Percentiles rank a stretch among this genome's conserved stretches.
Conservation (phyloP, 2,797 vertebrate genomes). For the Coreius guichenoti region DNA sequence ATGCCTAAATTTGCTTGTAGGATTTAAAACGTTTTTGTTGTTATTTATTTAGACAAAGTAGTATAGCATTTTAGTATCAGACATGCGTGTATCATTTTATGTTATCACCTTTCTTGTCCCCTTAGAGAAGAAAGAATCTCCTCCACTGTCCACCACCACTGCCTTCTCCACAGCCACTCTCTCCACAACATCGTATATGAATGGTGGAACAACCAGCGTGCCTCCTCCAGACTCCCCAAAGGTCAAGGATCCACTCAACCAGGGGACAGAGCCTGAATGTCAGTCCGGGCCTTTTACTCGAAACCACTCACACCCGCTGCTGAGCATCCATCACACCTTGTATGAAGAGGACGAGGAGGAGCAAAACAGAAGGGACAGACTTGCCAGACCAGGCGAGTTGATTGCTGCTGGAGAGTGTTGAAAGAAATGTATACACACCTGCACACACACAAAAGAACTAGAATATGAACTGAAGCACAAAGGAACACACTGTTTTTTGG, state of each 20-base stretch:
- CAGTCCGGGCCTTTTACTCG: conserved; percentile 69
- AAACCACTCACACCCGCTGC: conserved; percentile 78
- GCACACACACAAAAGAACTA: conserved; percentile 15
- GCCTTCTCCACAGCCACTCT: conserved; percentile 76
- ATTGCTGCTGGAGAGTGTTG: conserved; percentile 84
- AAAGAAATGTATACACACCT: conserved; percentile 46
- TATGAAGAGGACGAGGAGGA: conserved; percentile 80
- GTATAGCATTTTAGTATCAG: not conserved
- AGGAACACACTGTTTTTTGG: not conserved
- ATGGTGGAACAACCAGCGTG: conserved; percentile 77
- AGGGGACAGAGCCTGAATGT: conserved; percentile 67
- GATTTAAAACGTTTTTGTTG: not conserved
- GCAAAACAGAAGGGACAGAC: conserved; percentile 70
- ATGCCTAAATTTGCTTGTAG: not conserved
- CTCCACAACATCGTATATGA: conserved; percentile 76
- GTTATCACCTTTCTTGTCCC: conserved; percentile 22
- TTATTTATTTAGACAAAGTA: not conserved
- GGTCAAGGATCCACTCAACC: conserved; percentile 63
- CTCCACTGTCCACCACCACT: conserved; percentile 72
- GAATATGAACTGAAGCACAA: conserved; percentile 16
- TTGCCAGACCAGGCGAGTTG: conserved; percentile 79
- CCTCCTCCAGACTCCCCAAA: conserved; percentile 67
- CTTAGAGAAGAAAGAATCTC: conserved; percentile 78
- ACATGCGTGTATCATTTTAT: not conserved
- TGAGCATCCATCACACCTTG: conserved; percentile 79